These are phyloP conservation scores for Brachionus manjavacas DNA, from an alignment of 1,140 invertebrate genomes.

Conservation along the genomic window DNA sequence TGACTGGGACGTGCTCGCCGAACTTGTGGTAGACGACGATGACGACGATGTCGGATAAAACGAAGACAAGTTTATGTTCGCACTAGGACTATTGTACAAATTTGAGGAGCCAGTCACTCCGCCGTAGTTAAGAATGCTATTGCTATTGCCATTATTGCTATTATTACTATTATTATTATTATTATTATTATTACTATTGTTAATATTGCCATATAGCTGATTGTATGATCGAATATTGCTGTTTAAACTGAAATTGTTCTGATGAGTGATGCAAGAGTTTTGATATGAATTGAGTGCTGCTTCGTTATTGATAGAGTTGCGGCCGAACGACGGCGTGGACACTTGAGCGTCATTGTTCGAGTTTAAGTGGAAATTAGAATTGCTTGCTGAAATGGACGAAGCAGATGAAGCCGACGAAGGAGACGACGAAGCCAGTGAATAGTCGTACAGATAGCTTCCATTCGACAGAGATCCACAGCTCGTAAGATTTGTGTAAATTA, in stretches of 20 bases:
- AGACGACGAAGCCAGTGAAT: not conserved
- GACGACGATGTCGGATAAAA: not conserved
- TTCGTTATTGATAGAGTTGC: not conserved
- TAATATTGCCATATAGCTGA: not conserved
- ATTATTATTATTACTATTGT: too few species aligned
- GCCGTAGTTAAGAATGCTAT: not conserved
- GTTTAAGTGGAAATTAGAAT: not conserved
- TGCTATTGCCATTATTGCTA: not conserved
- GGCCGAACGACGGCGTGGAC: not conserved
- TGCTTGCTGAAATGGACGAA: not conserved
- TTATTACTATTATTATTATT: too few species aligned
- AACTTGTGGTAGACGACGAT: not conserved
- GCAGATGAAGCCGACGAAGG: conserved; percentile 16
- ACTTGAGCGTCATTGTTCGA: not conserved
- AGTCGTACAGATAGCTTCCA: not conserved
- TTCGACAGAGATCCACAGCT: not conserved
- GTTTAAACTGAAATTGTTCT: not conserved
- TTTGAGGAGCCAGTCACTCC: not conserved
- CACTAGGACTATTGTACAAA: not conserved
- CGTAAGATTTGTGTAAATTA: not conserved
- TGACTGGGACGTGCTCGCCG: not conserved
- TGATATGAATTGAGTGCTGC: not conserved
- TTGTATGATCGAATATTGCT: not conserved
- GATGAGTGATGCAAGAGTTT: not conserved
- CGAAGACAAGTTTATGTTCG: not conserved